Conservation (phyloP, 2,888 invertebrate genomes). For the Carterocephalus palaemon region DNA sequence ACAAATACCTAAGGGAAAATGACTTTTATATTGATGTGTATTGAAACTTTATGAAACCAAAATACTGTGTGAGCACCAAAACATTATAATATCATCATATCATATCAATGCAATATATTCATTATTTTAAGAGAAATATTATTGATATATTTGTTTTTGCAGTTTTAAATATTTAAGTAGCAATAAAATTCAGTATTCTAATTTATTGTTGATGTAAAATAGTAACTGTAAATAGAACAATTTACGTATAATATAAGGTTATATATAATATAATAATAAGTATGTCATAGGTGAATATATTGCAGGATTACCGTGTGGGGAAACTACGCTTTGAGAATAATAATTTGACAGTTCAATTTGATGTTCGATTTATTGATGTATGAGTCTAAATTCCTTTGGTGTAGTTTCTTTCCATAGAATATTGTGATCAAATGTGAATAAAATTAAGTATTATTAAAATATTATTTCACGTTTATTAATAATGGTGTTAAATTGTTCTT, state of each 20-base stretch:
- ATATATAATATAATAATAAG: slow-evolving; percentile 15
- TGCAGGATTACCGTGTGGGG: slow-evolving; percentile 74
- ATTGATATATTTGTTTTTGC: slow-evolving; percentile 1
- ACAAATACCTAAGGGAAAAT: too few relatives aligned
- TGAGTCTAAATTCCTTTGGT: slow-evolving; percentile 55
- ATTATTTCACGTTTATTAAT: slow-evolving; percentile 9
- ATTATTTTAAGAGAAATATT: slow-evolving; percentile 7
- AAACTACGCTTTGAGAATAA: slow-evolving; percentile 76
- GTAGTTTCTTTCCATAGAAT: slow-evolving; percentile 71
- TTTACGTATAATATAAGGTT: slow-evolving; percentile 25
- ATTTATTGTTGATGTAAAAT: slow-evolving; percentile 44
- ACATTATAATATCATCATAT: slow-evolving; percentile 10
- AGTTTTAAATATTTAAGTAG: slow-evolving; percentile 2
- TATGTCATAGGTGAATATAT: slow-evolving; percentile 35
- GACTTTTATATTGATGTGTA: too few relatives aligned
- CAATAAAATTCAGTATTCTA: slow-evolving; percentile 49
- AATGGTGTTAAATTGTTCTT: slow-evolving; percentile 1
- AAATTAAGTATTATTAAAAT: slow-evolving; percentile 19
- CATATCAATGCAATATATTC: slow-evolving; percentile 3
- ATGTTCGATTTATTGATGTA: slow-evolving; percentile 58
- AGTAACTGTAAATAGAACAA: slow-evolving; percentile 31
- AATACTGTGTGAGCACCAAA: not conserved
- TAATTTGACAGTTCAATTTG: slow-evolving; percentile 67
- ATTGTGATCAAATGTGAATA: slow-evolving; percentile 39
- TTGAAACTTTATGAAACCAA: not conserved